Evolutionary conservation across 2,113 vertebrate genomes (phyloP).

Genomic region (Hiodon tergisus): DNA sequence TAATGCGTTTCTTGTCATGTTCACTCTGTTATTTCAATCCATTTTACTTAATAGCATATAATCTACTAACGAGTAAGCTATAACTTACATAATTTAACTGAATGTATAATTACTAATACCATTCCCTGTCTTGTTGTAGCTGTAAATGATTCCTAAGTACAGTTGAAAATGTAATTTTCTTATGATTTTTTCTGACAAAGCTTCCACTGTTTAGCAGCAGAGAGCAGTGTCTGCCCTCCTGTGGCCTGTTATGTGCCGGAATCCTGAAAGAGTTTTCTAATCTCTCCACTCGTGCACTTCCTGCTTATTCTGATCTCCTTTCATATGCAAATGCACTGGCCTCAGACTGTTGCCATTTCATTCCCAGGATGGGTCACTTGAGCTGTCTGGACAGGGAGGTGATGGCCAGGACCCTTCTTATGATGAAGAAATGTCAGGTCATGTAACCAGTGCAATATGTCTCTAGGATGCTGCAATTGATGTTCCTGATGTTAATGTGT

Average conservation of each 20-base stretch:
- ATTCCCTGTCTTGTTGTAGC: too few species aligned
- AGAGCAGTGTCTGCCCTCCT: background rate
- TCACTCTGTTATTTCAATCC: too few species aligned
- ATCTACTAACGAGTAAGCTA: too few species aligned
- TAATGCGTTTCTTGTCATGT: too few species aligned
- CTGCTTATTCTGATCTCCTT: conserved; percentile 2
- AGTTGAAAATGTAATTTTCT: background rate
- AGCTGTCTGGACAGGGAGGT: conserved; percentile 52
- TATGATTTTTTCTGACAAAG: background rate
- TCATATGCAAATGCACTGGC: conserved; percentile 4
- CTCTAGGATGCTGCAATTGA: too few species aligned
- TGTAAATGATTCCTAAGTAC: too few species aligned
- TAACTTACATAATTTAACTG: too few species aligned
- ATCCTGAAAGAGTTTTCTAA: background rate
- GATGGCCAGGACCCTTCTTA: conserved; percentile 62
- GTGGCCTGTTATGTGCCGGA: background rate
- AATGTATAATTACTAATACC: too few species aligned
- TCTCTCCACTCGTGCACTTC: background rate
- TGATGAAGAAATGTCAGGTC: conserved; percentile 45
- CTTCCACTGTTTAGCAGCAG: background rate
- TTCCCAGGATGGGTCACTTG: conserved; percentile 58
- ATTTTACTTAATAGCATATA: too few species aligned
- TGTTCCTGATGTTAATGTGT: too few species aligned
- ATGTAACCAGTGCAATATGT: too few species aligned
- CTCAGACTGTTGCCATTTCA: background rate